A percentile compares a stretch with the other conserved stretches of the same genome.
These are phyloP conservation scores for Phalacrocorax pelagicus DNA, from an alignment of 2,113 vertebrate genomes.

Conservation along the genomic window DNA sequence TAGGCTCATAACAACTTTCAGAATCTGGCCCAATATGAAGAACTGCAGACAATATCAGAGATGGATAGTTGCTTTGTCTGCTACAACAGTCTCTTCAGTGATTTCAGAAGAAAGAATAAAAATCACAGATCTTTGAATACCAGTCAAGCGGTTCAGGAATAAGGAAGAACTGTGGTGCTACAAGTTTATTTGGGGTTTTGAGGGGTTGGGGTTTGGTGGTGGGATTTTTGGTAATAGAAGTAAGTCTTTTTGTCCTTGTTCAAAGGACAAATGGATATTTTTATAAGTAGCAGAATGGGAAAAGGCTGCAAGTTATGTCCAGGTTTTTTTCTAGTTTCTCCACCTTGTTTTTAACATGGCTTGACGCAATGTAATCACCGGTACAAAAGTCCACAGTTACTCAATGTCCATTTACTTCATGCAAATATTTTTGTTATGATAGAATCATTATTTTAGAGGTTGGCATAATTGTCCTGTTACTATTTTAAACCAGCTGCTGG, in stretches of 20 bases:
- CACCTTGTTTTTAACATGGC: background rate
- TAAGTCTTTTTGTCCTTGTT: background rate
- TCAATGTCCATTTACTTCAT: slow-evolving; percentile 11
- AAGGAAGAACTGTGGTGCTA: background rate
- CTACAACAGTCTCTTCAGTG: background rate
- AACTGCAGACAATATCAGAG: background rate
- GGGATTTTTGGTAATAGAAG: background rate
- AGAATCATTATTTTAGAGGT: background rate
- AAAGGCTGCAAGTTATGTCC: background rate
- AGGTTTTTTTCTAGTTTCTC: background rate
- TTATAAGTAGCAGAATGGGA: background rate
- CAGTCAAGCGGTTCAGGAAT: background rate
- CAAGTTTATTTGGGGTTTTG: background rate
- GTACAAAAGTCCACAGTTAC: slow-evolving; percentile 37
- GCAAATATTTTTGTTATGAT: slow-evolving; percentile 54
- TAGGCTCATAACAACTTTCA: background rate
- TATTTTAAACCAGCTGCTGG: slow-evolving; percentile 34
- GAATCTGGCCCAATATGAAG: background rate
- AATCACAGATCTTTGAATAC: background rate
- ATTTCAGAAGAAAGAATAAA: background rate
- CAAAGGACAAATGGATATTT: background rate
- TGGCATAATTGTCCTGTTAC: slow-evolving; percentile 31
- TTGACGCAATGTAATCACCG: background rate
- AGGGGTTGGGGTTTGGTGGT: background rate
- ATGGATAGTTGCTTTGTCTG: background rate